Percentiles rank a stretch among this genome's conserved stretches.
These are phyloP conservation scores for Alectoris magna DNA, from an alignment of 2,797 vertebrate species.

Conservation along the genomic window DNA sequence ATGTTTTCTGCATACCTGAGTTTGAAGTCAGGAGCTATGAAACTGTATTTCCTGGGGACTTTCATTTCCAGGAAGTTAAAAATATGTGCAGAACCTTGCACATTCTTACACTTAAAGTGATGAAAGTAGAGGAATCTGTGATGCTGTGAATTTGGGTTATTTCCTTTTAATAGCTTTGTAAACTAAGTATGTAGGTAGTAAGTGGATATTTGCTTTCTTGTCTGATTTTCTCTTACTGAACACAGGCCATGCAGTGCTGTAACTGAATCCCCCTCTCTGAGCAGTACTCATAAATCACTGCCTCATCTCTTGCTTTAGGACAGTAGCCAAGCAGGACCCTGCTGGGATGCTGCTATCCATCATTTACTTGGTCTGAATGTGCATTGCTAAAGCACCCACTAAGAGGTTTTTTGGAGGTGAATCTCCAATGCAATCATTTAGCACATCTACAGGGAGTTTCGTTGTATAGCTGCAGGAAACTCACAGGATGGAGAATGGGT, in stretches of 20 bases:
- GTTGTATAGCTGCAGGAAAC: not conserved
- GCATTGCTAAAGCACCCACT: rapidly evolving
- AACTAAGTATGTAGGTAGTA: not conserved
- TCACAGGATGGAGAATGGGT: rapidly evolving
- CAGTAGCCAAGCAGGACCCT: not conserved
- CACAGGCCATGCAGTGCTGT: not conserved
- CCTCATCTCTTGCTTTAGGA: not conserved
- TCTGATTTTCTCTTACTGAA: not conserved
- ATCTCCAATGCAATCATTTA: not conserved
- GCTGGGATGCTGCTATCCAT: not conserved
- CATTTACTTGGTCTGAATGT: not conserved
- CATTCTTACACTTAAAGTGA: not conserved
- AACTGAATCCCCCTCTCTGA: not conserved
- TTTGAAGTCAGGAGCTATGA: not conserved
- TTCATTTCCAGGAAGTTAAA: not conserved
- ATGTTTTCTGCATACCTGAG: not conserved
- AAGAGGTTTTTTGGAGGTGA: not conserved
- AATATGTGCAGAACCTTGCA: not conserved
- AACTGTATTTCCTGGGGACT: not conserved
- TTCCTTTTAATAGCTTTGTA: not conserved
- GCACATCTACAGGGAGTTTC: not conserved
- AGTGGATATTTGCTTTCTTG: not conserved
- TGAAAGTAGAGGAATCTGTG: not conserved
- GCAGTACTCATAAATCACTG: not conserved
- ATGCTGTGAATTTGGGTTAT: not conserved